Evolutionary conservation across 2,797 vertebrate species (phyloP).

Genomic region (Zenarchopterus dispar): DNA sequence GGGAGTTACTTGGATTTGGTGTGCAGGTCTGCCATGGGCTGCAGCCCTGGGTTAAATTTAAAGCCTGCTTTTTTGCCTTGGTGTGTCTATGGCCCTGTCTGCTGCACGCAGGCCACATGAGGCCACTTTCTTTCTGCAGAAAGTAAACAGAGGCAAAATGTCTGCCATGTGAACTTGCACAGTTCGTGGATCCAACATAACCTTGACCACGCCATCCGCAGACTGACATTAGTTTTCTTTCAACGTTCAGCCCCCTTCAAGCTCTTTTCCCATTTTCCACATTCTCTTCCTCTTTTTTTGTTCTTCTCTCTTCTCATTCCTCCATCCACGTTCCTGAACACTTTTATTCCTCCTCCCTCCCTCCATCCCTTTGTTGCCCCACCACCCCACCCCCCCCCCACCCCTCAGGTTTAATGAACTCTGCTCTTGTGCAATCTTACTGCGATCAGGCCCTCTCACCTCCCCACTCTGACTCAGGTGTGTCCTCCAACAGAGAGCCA

Average conservation of each 20-base stretch:
- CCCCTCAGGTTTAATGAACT: constrained; percentile 51
- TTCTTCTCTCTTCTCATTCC: constrained; percentile 6
- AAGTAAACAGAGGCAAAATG: constrained; percentile 29
- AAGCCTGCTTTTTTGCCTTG: not conserved
- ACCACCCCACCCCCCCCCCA: constrained; percentile 1
- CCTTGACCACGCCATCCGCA: constrained; percentile 30
- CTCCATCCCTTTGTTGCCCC: constrained; percentile 29
- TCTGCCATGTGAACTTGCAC: constrained; percentile 29
- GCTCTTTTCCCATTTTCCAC: constrained; percentile 24
- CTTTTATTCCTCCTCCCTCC: constrained; percentile 33
- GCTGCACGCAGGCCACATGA: not conserved
- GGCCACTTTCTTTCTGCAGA: constrained; percentile 13
- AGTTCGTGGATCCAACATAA: constrained; percentile 32
- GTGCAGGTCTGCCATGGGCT: not conserved
- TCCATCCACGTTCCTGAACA: constrained; percentile 25
- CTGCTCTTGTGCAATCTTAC: constrained; percentile 79
- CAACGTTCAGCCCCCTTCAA: constrained; percentile 24
- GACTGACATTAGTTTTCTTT: constrained; percentile 25
- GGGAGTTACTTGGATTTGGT: not conserved
- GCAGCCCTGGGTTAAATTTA: not conserved
- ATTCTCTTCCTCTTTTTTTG: not conserved
- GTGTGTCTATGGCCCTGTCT: not conserved
- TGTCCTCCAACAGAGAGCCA: constrained; percentile 76
- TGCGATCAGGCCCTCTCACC: constrained; percentile 77
- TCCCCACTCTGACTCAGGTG: constrained; percentile 79